These are phyloP conservation scores for Nanorana parkeri DNA, from an alignment of 2,113 vertebrate species.

Conservation along the genomic window DNA sequence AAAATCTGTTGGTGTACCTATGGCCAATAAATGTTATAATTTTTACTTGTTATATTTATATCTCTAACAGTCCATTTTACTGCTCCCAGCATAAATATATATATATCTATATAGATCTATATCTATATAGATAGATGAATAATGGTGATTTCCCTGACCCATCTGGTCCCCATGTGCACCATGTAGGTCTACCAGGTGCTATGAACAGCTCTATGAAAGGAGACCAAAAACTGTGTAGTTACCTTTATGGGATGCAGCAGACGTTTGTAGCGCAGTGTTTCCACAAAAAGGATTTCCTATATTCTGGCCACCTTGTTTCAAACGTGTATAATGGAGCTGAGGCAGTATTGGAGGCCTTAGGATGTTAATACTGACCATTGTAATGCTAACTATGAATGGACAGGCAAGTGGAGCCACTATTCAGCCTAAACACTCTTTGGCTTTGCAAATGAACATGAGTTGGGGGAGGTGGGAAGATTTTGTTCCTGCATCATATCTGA, in stretches of 20 bases:
- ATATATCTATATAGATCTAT: too few species aligned
- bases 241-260: neutral
- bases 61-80: too few species aligned
- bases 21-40: too few species aligned
- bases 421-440: constrained; percentile 75
- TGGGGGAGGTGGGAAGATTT: constrained; percentile 63
- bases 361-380: constrained; percentile 86
- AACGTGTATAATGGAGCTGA: constrained; percentile 67
- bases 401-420: constrained; percentile 75
- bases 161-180: too few species aligned
- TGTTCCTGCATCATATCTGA: constrained; percentile 83
- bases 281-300: constrained; percentile 16
- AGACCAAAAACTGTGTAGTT: constrained; percentile 1
- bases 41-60: too few species aligned
- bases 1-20: too few species aligned
- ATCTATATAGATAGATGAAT: too few species aligned
- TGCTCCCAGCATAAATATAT: too few species aligned
- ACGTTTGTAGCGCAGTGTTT: neutral
- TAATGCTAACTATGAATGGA: constrained; percentile 83
- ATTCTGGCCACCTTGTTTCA: constrained; percentile 67
- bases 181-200: too few species aligned
- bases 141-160: too few species aligned
- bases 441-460: constrained; percentile 82
- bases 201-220: too few species aligned
- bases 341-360: constrained; percentile 73